Evolutionary conservation across 2,888 invertebrate species (phyloP).

Genomic region (Hirtodrosophila duncani): DNA sequence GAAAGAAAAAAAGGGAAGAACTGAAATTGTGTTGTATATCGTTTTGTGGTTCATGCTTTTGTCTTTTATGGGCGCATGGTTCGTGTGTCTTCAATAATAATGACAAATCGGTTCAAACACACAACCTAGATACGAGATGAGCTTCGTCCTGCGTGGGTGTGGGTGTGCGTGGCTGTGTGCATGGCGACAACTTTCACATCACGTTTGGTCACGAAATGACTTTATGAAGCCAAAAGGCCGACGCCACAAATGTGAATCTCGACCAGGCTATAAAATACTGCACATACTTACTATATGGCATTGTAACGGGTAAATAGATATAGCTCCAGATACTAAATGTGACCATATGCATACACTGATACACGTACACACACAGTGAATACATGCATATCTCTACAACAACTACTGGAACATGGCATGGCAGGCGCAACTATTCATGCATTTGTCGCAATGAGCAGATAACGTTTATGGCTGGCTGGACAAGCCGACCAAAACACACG

Average conservation of each 20-base stretch:
- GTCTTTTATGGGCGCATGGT: constrained; percentile 22
- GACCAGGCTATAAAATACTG: constrained; percentile 51
- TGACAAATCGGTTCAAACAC: constrained; percentile 64
- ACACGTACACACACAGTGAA: neutral
- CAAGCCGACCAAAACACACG: constrained; percentile 33
- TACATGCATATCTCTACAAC: neutral
- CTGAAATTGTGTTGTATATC: constrained; percentile 3
- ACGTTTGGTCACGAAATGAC: constrained; percentile 57
- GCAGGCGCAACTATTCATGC: constrained; percentile 54
- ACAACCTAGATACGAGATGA: constrained; percentile 1
- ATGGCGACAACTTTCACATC: constrained; percentile 49
- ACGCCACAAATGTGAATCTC: constrained; percentile 62
- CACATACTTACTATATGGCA: constrained; percentile 31
- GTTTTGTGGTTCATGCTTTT: constrained; percentile 39
- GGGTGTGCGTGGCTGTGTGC: neutral
- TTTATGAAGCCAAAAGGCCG: constrained; percentile 62
- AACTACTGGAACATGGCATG: constrained; percentile 6
- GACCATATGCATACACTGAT: neutral
- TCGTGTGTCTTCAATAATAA: constrained; percentile 59
- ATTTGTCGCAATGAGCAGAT: constrained; percentile 62
- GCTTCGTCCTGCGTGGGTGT: neutral
- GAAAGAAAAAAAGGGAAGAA: too few species aligned
- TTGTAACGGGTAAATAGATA: constrained; percentile 25
- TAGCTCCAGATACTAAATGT: constrained; percentile 11
- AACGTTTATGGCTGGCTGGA: constrained; percentile 68